phyloP scores from a whole-genome alignment of 2,113 vertebrate species.

The Nothoprocta pentlandii region DNA sequence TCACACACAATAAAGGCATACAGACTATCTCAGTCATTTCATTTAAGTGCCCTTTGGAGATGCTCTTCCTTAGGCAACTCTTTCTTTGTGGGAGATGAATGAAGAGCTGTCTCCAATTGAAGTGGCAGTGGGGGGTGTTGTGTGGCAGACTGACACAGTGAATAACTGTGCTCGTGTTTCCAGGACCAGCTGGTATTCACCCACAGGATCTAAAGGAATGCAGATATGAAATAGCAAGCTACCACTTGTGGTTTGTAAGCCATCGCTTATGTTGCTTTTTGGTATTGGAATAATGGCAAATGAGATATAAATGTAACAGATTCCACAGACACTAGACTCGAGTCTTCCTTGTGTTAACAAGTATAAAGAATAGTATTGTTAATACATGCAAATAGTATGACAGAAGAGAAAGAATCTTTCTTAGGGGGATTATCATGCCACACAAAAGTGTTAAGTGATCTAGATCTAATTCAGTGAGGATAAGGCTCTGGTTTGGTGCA shows the following conservation, averaged over 20 bases:
- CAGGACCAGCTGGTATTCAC: background rate
- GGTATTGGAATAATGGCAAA: background rate
- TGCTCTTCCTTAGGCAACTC: background rate
- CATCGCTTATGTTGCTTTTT: background rate
- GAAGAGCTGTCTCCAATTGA: background rate
- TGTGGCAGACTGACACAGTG: background rate
- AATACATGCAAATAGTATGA: background rate
- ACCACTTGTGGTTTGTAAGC: background rate
- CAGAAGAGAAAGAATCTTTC: background rate
- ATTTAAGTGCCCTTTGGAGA: background rate
- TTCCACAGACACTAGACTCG: background rate
- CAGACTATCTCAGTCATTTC: background rate
- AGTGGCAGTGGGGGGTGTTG: background rate
- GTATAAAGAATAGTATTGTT: background rate
- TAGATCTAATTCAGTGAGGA: background rate
- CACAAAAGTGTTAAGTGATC: background rate
- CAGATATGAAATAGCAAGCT: background rate
- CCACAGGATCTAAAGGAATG: background rate
- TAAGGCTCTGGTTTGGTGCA: background rate
- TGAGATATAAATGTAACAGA: background rate
- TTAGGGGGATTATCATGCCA: background rate
- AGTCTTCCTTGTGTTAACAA: background rate
- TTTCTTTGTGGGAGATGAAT: background rate
- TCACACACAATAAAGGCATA: background rate
- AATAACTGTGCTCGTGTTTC: background rate